Evolutionary conservation across 2,888 invertebrate species (phyloP).

Genomic region (Pediacus dermestoides): DNA sequence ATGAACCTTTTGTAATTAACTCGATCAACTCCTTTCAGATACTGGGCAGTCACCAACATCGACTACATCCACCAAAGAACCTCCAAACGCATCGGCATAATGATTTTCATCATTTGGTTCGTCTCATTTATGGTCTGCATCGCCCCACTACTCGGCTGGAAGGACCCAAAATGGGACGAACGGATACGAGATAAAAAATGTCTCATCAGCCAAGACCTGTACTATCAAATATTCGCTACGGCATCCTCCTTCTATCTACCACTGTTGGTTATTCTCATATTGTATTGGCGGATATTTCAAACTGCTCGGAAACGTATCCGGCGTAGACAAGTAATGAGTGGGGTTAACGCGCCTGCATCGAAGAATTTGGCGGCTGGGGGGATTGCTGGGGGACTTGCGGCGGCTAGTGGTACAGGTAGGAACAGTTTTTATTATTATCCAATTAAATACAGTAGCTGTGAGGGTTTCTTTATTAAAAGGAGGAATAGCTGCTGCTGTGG

Average conservation of each 20-base stretch:
- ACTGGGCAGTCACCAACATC: conserved; percentile 88
- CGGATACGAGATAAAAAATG: conserved; percentile 65
- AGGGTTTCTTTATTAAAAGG: conserved; percentile 36
- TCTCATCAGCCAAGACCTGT: conserved; percentile 80
- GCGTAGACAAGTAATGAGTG: conserved; percentile 59
- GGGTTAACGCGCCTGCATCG: conserved; percentile 44
- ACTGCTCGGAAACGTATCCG: conserved; percentile 84
- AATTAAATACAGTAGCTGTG: too few species aligned
- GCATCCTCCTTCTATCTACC: conserved; percentile 90
- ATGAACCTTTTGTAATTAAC: too few species aligned
- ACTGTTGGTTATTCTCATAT: conserved; percentile 77
- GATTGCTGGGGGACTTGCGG: conserved; percentile 55
- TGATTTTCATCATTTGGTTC: conserved; percentile 82
- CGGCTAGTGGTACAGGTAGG: conserved; percentile 64
- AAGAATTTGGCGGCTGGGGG: conserved; percentile 52
- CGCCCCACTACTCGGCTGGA: conserved; percentile 85
- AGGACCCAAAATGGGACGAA: conserved; percentile 60
- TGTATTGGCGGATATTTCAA: conserved; percentile 89
- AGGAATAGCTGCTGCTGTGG: conserved; percentile 71
- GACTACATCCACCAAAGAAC: conserved; percentile 85
- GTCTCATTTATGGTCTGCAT: conserved; percentile 81
- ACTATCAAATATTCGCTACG: conserved; percentile 85
- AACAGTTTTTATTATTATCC: too few species aligned
- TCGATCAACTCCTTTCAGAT: conserved; percentile 57
- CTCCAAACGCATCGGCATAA: conserved; percentile 69